phyloP scores from a whole-genome alignment of 2,113 vertebrate species.

The Sapayoa aenigma region DNA sequence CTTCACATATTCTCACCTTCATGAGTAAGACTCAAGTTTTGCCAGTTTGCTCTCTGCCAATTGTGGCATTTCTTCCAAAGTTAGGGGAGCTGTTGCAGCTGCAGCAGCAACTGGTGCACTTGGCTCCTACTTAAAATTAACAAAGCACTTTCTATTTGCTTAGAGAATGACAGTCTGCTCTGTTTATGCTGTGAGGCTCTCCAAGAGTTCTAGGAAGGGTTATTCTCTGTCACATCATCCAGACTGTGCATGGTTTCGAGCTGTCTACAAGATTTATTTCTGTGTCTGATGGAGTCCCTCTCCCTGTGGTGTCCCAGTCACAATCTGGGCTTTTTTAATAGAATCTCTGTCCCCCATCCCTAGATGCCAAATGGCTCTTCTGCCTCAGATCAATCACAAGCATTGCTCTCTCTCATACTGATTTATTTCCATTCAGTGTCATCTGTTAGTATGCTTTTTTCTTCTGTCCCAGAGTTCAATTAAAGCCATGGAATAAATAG shows the following conservation, averaged over 20 bases:
- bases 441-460: background rate
- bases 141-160: background rate
- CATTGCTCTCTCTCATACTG: background rate
- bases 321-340: background rate
- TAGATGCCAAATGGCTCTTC: background rate
- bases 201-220: background rate
- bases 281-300: background rate
- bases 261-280: conserved; percentile 2
- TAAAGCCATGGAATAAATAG: background rate
- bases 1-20: background rate
- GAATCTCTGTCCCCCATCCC: background rate
- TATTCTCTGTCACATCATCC: background rate
- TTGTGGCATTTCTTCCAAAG: background rate
- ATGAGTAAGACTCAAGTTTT: background rate
- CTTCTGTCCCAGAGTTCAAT: background rate
- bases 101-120: background rate
- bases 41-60: background rate
- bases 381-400: background rate
- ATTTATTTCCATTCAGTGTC: background rate
- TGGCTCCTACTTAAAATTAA: background rate
- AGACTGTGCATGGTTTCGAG: background rate
- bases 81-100: background rate
- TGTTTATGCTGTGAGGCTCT: background rate
- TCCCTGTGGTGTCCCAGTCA: background rate
- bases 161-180: background rate